Conservation (phyloP, 1,140 invertebrate genomes). For the Apis florea region DNA sequence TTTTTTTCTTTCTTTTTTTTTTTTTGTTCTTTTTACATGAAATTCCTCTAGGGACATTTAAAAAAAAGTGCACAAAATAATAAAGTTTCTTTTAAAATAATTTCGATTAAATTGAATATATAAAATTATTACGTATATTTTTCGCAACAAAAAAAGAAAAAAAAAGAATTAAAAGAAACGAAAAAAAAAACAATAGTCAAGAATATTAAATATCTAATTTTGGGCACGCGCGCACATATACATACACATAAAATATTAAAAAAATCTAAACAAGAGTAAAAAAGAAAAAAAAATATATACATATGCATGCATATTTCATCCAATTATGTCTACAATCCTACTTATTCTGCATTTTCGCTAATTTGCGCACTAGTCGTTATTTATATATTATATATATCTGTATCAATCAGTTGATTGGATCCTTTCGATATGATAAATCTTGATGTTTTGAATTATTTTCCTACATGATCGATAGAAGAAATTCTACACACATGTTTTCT, state of each 20-base stretch:
- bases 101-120: no score
- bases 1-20: no score
- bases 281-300: not conserved
- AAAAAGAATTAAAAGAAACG: no score
- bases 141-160: not conserved
- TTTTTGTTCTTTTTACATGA: no score
- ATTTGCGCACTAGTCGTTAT: not conserved
- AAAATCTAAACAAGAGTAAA: not conserved
- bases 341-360: not conserved
- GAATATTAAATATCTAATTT: not conserved
- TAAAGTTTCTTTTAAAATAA: no score
- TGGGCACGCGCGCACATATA: no score
- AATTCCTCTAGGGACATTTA: no score
- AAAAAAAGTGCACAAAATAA: no score
- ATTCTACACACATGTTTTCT: not conserved
- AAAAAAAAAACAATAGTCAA: not conserved
- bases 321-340: not conserved
- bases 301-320: not conserved
- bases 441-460: no score
- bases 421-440: slow-evolving; percentile 1
- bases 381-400: no score
- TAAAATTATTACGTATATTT: no score
- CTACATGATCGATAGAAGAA: not conserved
- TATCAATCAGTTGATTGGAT: not conserved
- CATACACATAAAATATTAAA: not conserved